Evolutionary conservation across 2,113 vertebrate genomes (phyloP), one percentile per base, ranked within the genome.

Genomic region (Alosa alosa): DNA sequence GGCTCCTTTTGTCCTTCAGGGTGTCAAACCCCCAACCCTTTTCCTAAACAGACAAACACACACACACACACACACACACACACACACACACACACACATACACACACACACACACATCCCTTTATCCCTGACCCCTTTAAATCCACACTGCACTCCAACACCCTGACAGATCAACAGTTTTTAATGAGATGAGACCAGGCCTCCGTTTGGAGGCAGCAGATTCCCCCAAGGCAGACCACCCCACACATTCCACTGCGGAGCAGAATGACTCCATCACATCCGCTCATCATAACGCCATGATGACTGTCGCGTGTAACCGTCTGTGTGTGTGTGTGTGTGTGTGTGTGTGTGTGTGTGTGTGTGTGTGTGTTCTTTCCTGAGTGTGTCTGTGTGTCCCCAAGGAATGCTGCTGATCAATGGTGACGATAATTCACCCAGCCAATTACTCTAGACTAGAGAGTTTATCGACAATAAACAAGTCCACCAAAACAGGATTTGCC

Each of bases 101-200:
- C 20, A 22, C n/a, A n/a, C 20, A 18, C 7, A n/a, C 55, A 20
- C 55, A 20, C 18, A 20, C 22, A 60, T 52, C 57, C 57, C 57
- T 7, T 64, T 1, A 64, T 64, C 57, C 57, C 57, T 8, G 22
- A n/a, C n/a, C 22, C 57, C 9, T 22, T 64, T 64, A 64, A 64
- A 22, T 64, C 57, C 57, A 22, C 57, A 15, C 52, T 55, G 20
- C 57, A 25, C 57, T n/a, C 6, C 57, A 18, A 18, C 52, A 64
- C 57, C 57, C 57, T 64, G 57, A 64, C 57, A 64, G 57, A 64
- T 64, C 57, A 64, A 64, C 57, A 64, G 57, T 64, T 64, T 41
- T 84, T 84, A 84, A 84, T 84, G 83, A 84, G 55, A 55, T 84
- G 83, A 84, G 57, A 64, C 20, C 57, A 64, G 22, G 5, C 57